Base-by-base conservation (phyloP, 2,113 vertebrate species). In the Calidris pugnax region DNA sequence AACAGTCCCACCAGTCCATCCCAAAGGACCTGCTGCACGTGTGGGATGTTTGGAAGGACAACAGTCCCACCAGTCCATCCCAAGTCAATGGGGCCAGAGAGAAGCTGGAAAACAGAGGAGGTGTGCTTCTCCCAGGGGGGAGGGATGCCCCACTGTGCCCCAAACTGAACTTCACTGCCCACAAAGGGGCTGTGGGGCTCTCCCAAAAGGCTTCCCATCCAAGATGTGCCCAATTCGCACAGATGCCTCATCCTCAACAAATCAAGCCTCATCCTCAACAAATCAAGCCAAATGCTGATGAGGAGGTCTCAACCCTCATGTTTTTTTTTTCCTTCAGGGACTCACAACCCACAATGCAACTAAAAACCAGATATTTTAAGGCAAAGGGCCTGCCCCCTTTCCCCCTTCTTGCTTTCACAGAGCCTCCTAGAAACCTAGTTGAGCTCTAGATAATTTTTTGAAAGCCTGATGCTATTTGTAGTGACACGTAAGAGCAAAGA, bases 401-500 rank as follows among this genome's bases (percentile, higher is more conserved):
- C 23, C 41, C 47, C 33, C 37, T 73, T 35, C 63, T 82, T 50
- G 27, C 55, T 82, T 88, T 90, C 47, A 14, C 0, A 0, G 57
- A 77, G 62, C 13, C 22, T 93, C 76, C 85, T 93, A 71, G 95
- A 97, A 94, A 84, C 45, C 48, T 72, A 73, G 68, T n/a, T 19
- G 67, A 96, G 93, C 90, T 91, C 81, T 78, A 85, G 91, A 56
- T n/a, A 85, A 63, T 51, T 81, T 94, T 91, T 84, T n/a, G 39
- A 73, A 92, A 93, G 87, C 64, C 75, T 66, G 69, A 73, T 95
- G 86, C 96, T 95, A 72, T 97, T 95, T 93, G 82, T 76, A 94
- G 92, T 22, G 24, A 51, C 71, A 87, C 3, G 2, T 71, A 91
- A 83, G 23, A 37, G 91, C 68, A 59, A 77, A 94, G 72, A 96